Evolutionary conservation across 1,140 invertebrate species (phyloP).

Genomic region (Vanessa atalanta): DNA sequence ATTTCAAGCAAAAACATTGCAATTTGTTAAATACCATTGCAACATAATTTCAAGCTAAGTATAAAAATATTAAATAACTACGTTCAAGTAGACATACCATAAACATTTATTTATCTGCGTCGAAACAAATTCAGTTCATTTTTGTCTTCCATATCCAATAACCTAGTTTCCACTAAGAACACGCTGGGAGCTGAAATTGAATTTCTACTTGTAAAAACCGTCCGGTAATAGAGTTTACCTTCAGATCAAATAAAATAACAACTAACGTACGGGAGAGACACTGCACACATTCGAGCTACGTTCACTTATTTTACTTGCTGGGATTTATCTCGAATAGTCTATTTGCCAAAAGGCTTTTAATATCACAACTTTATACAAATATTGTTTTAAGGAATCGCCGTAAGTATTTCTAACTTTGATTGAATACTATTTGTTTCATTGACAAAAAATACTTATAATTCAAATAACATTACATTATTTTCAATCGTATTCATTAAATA

Average conservation of each 20-base stretch:
- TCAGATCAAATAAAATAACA: slow-evolving; percentile 74
- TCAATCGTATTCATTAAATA: neutral
- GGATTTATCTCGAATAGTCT: slow-evolving; percentile 20
- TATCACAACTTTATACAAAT: slow-evolving; percentile 18
- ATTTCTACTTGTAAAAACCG: slow-evolving; percentile 76
- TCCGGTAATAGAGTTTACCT: slow-evolving; percentile 76
- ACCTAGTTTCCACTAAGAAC: slow-evolving; percentile 67
- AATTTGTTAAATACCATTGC: too few relatives aligned
- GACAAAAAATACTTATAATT: too few relatives aligned
- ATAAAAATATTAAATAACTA: neutral
- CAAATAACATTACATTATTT: too few relatives aligned
- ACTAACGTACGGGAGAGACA: slow-evolving; percentile 49
- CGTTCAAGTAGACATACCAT: neutral
- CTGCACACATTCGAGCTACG: slow-evolving; percentile 45
- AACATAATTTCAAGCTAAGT: too few relatives aligned
- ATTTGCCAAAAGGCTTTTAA: slow-evolving; percentile 3
- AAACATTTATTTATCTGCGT: slow-evolving; percentile 10
- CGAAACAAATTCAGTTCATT: slow-evolving; percentile 41
- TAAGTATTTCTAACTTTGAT: neutral
- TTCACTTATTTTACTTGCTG: slow-evolving; percentile 22
- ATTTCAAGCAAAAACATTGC: too few relatives aligned
- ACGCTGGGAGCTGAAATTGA: slow-evolving; percentile 68
- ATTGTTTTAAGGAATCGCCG: neutral
- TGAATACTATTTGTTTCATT: neutral
- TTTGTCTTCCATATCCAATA: slow-evolving; percentile 60